Evolutionary conservation across 2,113 vertebrate species (phyloP).

Genomic region (Passer montanus): DNA sequence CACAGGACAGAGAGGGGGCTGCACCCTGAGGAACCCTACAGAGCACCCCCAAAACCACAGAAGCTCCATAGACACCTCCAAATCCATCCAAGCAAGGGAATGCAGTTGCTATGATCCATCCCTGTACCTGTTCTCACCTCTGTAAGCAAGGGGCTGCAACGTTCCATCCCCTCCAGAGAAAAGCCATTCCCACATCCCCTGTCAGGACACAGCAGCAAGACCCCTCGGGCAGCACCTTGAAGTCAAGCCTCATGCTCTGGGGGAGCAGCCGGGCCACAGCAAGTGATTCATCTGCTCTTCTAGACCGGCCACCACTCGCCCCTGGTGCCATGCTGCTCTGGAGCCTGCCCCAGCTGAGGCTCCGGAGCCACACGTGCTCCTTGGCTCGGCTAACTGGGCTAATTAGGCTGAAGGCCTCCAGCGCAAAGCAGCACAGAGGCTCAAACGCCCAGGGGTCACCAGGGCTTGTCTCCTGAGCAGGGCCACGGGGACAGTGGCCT

Average conservation of each 20-base stretch:
- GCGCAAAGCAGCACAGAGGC: background rate
- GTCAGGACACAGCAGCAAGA: background rate
- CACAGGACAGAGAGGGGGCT: background rate
- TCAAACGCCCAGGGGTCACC: background rate
- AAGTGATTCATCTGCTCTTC: background rate
- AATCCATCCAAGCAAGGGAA: background rate
- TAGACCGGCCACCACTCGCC: background rate
- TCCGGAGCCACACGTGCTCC: rapidly evolving
- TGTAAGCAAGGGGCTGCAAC: rapidly evolving
- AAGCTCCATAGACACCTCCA: background rate
- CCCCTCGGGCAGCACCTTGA: background rate
- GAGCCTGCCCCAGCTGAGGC: background rate
- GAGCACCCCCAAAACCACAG: background rate
- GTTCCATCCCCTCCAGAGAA: rapidly evolving
- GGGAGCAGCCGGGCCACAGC: background rate
- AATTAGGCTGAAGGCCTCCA: background rate
- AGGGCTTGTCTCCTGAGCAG: rapidly evolving
- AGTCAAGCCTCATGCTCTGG: rapidly evolving
- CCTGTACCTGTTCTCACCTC: background rate
- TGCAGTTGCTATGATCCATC: rapidly evolving
- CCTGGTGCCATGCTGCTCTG: background rate
- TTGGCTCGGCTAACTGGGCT: background rate
- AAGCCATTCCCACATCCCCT: background rate
- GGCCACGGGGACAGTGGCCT: background rate
- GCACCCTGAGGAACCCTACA: background rate